phyloP scores from a whole-genome alignment of 1,140 invertebrate species.

The Tetraneura akinire region DNA sequence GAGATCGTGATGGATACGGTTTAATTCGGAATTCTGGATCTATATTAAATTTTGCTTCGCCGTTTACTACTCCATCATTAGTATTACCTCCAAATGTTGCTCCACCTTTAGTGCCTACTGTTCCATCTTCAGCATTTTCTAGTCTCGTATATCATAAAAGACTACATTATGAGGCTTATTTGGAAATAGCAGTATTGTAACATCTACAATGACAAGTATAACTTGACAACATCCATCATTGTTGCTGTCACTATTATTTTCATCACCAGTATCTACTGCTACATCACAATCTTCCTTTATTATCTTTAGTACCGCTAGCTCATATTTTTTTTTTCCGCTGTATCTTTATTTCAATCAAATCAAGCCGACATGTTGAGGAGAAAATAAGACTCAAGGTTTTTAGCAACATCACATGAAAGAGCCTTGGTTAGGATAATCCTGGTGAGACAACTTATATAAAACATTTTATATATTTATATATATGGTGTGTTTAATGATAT shows the following conservation, averaged over 20 bases:
- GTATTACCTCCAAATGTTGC: conserved; percentile 58
- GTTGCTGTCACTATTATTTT: conserved; percentile 55
- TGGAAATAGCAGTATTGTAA: conserved; percentile 32
- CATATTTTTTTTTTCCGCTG: conserved; percentile 83
- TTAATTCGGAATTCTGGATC: conserved; percentile 63
- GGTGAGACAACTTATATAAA: too few species aligned
- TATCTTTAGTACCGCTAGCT: conserved; percentile 62
- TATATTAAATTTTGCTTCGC: conserved; percentile 64
- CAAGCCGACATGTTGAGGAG: conserved; percentile 84
- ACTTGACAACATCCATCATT: conserved; percentile 60
- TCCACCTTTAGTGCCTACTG: conserved; percentile 55
- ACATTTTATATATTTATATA: too few species aligned
- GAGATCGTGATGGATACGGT: conserved; percentile 76
- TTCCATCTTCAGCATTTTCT: conserved; percentile 61
- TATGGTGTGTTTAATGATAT: too few species aligned
- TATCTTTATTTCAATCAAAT: conserved; percentile 82
- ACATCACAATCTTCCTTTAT: conserved; percentile 7
- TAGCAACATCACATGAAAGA: conserved; percentile 72
- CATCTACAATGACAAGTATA: conserved; percentile 63
- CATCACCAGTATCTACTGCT: conserved; percentile 33
- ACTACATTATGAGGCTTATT: conserved; percentile 61
- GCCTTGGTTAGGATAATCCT: too few species aligned
- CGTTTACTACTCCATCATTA: conserved; percentile 57
- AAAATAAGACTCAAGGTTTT: conserved; percentile 87
- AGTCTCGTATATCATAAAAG: conserved; percentile 64